Evolutionary conservation across 2,797 vertebrate genomes (phyloP), one percentile per base, ranked within the genome.

Genomic region (Telmatherina bonti): DNA sequence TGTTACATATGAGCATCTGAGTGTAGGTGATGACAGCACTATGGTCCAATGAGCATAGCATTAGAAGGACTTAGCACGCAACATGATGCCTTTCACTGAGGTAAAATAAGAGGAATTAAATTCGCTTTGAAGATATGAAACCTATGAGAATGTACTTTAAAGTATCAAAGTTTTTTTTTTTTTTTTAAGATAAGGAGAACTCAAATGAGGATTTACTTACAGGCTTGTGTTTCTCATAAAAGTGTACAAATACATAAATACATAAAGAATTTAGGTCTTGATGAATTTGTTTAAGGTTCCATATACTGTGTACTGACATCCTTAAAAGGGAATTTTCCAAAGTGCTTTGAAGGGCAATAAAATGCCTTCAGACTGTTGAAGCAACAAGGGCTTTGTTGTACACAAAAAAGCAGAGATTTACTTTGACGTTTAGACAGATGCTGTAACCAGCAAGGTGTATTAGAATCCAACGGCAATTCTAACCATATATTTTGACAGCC

Each of bases 241-340:
- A 47, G 45, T 10, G 45, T n/a, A 47, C 45, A 47, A 22, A 47
- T 2, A n/a, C n/a, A 47, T 10, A 20, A n/a, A n/a, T n/a, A n/a
- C n/a, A n/a, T n/a, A 7, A 54, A 43, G 6, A 60, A 18, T 12
- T 55, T 27, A 15, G 41, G 61, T 52, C 27, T 43, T 8, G 11
- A 29, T 18, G 5, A 54, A 47, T 22, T n/a, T 54, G 15, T 29
- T 29, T 8, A 18, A 51, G 53, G 47, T 66, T 54, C 41, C 45
- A 43, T n/a, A 74, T 78, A 80, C 72, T 81, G 68, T 67, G 58
- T 47, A n/a, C 51, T 22, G 72, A 74, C 74, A 70, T 60, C 62
- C 63, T 82, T 60, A 63, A 80, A 80, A 74, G 58, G 30, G 62
- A 73, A 67, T 70, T 64, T 49, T 58, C 31, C 68, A 74, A 64